phyloP scores from a whole-genome alignment of 1,140 invertebrate species.

The Rhyacophila brunnea region DNA sequence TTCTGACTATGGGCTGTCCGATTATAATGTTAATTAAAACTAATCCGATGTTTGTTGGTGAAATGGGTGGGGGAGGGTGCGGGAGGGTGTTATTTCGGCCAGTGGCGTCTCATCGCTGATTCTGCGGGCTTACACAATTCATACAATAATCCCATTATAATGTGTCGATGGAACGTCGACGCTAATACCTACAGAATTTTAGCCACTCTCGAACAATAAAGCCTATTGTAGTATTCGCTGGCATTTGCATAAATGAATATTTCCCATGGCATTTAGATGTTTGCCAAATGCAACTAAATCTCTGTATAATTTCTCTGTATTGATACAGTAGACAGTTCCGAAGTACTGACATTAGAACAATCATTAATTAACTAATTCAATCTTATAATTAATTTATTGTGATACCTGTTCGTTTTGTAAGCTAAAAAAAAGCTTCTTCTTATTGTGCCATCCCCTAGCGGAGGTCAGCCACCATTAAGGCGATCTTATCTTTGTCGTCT shows the following conservation, averaged over 20 bases:
- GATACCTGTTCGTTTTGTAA: too few species aligned
- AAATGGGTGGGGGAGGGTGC: not conserved
- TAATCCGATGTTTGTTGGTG: too few species aligned
- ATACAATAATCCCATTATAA: conserved; percentile 30
- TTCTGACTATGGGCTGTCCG: too few species aligned
- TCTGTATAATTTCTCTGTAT: not conserved
- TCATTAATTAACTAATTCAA: too few species aligned
- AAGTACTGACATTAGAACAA: not conserved
- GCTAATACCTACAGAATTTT: too few species aligned
- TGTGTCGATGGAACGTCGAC: conserved; percentile 26
- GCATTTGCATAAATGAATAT: conserved; percentile 9
- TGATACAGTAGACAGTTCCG: not conserved
- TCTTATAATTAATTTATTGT: too few species aligned
- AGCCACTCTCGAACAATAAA: not conserved
- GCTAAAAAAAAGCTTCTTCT: too few species aligned
- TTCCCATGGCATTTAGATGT: too few species aligned
- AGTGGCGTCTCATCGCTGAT: not conserved
- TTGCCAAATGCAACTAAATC: not conserved
- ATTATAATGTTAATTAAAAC: too few species aligned
- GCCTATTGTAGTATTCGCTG: conserved; percentile 3
- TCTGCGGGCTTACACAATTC: conserved; percentile 5
- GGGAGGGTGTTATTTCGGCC: not conserved
- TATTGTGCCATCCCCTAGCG: too few species aligned
- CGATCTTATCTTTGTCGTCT: too few species aligned
- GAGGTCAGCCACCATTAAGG: too few species aligned